Base-by-base conservation (phyloP, 37 sponge, comb jelly and placozoan genomes). In the Spongia lamella region DNA sequence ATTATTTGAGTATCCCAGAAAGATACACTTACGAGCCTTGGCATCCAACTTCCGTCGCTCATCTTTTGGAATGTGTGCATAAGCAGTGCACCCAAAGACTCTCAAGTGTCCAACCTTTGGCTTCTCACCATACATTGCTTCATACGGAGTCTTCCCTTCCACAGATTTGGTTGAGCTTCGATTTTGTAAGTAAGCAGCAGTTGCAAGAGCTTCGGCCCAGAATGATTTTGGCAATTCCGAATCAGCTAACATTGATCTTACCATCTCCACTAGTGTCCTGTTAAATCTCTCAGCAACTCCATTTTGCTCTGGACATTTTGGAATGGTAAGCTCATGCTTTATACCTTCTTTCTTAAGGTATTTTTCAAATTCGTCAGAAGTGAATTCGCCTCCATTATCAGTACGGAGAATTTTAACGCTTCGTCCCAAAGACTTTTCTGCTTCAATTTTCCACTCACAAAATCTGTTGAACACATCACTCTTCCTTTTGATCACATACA, bases 1-100 rank as follows among this genome's bases (percentile, higher is more conserved):
- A 71, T 85, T 17, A 39, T 29, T 16, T 58, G 53, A 1, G 75
- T 73, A 37, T 56, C 86, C 25, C 39, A 72, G 79, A 66, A 79
- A 66, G 49, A 75, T 73, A 16, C 63, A 49, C 7, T 76, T 57
- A 11, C 61, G 55, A 29, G 75, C 53, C 29, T 75, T 74, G 20
- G 66, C 49, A 54, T 79, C 76, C 15, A 68, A n/a, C 3, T 32
- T 49, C 31, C 31, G 31, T 22, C 77, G 30, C 27, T 76, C 77
- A 76, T 76, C 64, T 32, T 76, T 76, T 6, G 77, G 64, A 38
- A 76, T 34, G 26, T 76, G 67, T 38, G 40, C 15, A 21, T 39
- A 66, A 33, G 63, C 77, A 25, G 30, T 58, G 47, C 64, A 62
- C 24, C 64, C 64, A 40, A 76, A 76, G 26, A 76, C 65, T 38